phyloP scores from a whole-genome alignment of 2,797 vertebrate genomes.

The Sandelia bainsii region DNA sequence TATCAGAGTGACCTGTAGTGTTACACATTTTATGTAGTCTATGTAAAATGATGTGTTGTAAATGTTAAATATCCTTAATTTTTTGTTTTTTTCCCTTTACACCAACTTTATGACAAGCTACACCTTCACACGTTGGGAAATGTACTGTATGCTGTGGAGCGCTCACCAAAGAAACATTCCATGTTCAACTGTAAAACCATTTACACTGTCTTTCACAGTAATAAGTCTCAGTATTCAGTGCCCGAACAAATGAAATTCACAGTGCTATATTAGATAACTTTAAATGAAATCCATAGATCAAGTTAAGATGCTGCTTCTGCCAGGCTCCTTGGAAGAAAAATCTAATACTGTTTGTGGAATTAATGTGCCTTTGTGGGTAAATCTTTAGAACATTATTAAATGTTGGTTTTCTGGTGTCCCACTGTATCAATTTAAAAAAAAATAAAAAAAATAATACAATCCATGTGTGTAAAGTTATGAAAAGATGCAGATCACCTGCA shows the following conservation, averaged over 20 bases:
- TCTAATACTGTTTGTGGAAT: constrained; percentile 67
- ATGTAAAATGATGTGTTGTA: too few species aligned
- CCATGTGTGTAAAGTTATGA: constrained; percentile 8
- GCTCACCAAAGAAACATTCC: constrained; percentile 42
- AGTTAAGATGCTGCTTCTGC: constrained; percentile 67
- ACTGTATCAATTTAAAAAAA: constrained; percentile 26
- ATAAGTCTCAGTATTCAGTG: constrained; percentile 64
- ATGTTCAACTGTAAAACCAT: constrained; percentile 56
- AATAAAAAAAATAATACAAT: constrained; percentile 14
- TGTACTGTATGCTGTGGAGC: neutral
- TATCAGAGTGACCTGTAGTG: too few species aligned
- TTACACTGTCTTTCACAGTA: constrained; percentile 61
- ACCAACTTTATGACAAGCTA: too few species aligned
- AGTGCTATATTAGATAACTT: constrained; percentile 71
- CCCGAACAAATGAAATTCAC: constrained; percentile 72
- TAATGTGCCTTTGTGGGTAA: constrained; percentile 56
- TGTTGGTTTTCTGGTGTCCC: constrained; percentile 45
- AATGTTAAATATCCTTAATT: too few species aligned
- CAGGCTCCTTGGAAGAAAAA: constrained; percentile 38
- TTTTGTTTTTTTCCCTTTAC: too few species aligned
- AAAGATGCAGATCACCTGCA: constrained; percentile 18
- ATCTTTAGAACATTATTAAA: constrained; percentile 55
- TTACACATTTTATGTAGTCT: too few species aligned
- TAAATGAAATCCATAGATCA: constrained; percentile 83
- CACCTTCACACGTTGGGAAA: too few species aligned